Evolutionary conservation across 2,888 invertebrate species (phyloP).

Genomic region (Drosophila testacea): DNA sequence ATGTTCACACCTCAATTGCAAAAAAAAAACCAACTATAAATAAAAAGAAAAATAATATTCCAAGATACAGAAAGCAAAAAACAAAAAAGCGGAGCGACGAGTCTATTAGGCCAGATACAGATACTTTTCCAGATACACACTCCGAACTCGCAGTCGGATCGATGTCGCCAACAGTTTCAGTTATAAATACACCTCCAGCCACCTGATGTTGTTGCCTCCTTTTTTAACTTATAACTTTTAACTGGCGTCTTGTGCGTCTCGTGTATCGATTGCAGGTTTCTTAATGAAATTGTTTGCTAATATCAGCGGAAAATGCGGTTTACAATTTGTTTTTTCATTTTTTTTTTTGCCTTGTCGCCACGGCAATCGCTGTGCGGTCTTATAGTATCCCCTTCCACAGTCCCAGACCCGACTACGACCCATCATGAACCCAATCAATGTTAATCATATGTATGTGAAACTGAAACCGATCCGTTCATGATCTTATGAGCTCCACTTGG

Average conservation of each 20-base stretch:
- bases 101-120: constrained; percentile 70
- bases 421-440: constrained; percentile 62
- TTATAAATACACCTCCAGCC: constrained; percentile 40
- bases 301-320: constrained; percentile 78
- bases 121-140: constrained; percentile 57
- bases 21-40: background rate
- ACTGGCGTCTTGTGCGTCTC: constrained; percentile 19
- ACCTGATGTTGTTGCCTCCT: constrained; percentile 61
- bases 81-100: constrained; percentile 62
- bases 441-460: constrained; percentile 55
- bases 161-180: constrained; percentile 24
- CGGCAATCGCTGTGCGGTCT: constrained; percentile 43
- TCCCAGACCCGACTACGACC: background rate
- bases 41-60: background rate
- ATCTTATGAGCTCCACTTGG: constrained; percentile 11
- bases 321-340: constrained; percentile 56
- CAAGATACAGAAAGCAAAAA: constrained; percentile 12
- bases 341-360: constrained; percentile 32
- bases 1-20: constrained; percentile 79
- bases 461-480: constrained; percentile 48
- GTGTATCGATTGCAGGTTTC: constrained; percentile 75
- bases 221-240: background rate
- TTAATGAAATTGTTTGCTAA: constrained; percentile 82
- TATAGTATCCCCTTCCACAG: background rate
- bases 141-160: constrained; percentile 52